Conservation (phyloP, 2,113 vertebrate species). For the Alethe castanea region DNA sequence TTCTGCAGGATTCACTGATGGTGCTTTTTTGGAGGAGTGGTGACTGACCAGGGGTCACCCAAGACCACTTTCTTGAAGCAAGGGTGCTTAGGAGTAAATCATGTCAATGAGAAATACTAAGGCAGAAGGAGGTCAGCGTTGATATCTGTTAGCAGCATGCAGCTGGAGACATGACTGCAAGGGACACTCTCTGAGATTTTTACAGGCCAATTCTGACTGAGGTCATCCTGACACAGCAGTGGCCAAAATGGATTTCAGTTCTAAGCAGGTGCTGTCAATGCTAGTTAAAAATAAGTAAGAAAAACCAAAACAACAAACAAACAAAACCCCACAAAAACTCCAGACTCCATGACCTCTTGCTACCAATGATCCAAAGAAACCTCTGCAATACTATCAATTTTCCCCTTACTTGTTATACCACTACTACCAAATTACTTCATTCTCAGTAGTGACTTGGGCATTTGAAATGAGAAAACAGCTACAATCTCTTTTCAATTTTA, state of each 20-base stretch:
- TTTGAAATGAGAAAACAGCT: neutral
- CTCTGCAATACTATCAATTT: neutral
- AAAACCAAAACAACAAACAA: neutral
- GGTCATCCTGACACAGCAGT: neutral
- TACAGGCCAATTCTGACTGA: neutral
- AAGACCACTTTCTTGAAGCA: neutral
- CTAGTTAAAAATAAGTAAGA: neutral
- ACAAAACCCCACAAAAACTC: neutral
- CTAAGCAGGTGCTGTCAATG: neutral
- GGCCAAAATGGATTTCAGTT: neutral
- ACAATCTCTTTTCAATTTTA: neutral
- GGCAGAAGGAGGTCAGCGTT: neutral
- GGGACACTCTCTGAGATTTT: neutral
- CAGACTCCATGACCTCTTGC: neutral
- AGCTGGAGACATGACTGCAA: neutral
- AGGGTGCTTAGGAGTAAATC: neutral
- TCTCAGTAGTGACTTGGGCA: neutral
- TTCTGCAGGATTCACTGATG: rapidly evolving
- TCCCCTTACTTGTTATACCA: neutral
- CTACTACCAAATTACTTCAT: neutral
- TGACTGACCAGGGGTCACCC: neutral
- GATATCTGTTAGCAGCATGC: neutral
- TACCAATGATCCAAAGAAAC: neutral
- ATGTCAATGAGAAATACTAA: neutral
- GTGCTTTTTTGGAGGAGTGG: neutral